Conservation (phyloP, 2,888 invertebrate species). For the Caenorhabditis doughertyi region DNA sequence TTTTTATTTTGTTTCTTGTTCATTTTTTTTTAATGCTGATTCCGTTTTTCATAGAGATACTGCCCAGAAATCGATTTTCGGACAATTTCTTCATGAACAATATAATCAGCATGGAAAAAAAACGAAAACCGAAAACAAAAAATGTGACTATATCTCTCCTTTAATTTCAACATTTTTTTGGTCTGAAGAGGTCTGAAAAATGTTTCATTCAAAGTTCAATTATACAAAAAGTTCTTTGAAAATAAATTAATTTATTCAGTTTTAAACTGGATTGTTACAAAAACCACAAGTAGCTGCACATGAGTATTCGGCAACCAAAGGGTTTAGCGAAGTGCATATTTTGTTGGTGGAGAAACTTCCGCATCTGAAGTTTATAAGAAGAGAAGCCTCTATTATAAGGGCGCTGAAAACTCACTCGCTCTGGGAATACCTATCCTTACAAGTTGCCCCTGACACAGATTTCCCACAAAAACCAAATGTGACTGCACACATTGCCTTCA, state of each 20-base stretch:
- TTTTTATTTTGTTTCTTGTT: no score
- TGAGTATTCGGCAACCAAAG: constrained; percentile 60
- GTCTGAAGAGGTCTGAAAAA: no score
- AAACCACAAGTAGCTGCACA: constrained; percentile 67
- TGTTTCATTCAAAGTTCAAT: no score
- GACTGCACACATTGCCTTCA: constrained; percentile 62
- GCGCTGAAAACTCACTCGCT: constrained; percentile 31
- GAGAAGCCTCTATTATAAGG: background rate
- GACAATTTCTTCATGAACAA: no score
- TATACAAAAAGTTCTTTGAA: no score
- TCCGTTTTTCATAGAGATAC: no score
- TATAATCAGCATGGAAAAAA: no score
- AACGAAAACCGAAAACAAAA: no score
- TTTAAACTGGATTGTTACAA: constrained; percentile 63
- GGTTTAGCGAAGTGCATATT: constrained; percentile 39
- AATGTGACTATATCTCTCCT: no score
- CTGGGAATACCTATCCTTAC: constrained; percentile 46
- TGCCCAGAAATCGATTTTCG: no score
- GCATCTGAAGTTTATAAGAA: constrained; percentile 35
- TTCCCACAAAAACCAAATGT: constrained; percentile 63
- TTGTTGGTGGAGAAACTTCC: constrained; percentile 33
- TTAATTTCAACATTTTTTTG: no score
- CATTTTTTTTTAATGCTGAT: no score
- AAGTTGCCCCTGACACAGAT: constrained; percentile 29
- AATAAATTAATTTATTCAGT: constrained; percentile 2